phyloP scores from a whole-genome alignment of 2,113 vertebrate species.

The Epinephelus lanceolatus region DNA sequence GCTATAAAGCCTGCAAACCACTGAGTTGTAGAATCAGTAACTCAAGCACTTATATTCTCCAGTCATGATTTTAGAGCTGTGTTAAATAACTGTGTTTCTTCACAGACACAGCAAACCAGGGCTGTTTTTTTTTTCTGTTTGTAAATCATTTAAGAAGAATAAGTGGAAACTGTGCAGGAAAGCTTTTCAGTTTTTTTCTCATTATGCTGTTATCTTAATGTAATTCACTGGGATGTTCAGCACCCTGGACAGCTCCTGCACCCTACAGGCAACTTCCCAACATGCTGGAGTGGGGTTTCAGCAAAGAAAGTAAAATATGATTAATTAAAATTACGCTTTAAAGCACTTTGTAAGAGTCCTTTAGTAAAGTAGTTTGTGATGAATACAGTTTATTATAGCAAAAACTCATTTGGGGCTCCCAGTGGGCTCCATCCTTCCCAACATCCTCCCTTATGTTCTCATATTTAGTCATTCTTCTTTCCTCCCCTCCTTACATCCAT shows the following conservation, averaged over 20 bases:
- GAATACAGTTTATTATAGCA: background rate
- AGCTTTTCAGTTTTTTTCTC: background rate
- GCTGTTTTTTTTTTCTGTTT: background rate
- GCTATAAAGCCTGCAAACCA: constrained; percentile 6
- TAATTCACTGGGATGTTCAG: constrained; percentile 11
- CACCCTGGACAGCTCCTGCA: constrained; percentile 35
- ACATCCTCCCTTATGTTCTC: background rate
- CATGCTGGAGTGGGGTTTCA: background rate
- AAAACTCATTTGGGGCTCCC: background rate
- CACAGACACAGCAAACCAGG: background rate
- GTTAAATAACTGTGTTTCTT: background rate
- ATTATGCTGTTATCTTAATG: background rate
- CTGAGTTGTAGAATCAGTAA: background rate
- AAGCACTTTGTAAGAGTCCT: constrained; percentile 1
- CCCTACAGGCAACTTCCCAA: background rate
- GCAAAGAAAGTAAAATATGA: background rate
- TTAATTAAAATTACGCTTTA: background rate
- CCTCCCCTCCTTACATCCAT: background rate
- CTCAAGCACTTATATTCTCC: background rate
- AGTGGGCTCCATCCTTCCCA: background rate
- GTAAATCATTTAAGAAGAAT: background rate
- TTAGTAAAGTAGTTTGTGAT: background rate
- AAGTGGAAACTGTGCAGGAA: background rate
- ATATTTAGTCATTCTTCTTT: background rate
- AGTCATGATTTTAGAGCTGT: constrained; percentile 7